phyloP scores from a whole-genome alignment of 2,797 vertebrate species.

The Periparus ater region DNA sequence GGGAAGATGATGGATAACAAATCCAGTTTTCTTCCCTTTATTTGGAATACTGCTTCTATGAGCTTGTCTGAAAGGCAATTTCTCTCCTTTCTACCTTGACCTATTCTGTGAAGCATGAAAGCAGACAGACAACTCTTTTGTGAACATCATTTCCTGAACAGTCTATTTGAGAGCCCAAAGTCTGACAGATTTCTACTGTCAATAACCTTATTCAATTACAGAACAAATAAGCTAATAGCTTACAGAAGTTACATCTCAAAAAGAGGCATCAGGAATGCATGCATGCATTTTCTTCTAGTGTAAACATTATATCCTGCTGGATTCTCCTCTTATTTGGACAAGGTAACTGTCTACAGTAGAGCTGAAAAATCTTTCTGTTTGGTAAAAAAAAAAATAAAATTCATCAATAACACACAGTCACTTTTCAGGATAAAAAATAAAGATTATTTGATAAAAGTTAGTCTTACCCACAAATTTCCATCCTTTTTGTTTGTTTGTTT shows the following conservation, averaged over 20 bases:
- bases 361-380: background rate
- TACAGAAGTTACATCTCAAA: background rate
- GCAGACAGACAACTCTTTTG: background rate
- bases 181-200: background rate
- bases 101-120: background rate
- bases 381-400: background rate
- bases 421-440: background rate
- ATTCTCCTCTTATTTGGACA: background rate
- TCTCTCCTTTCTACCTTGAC: background rate
- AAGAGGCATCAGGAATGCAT: background rate
- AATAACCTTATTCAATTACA: background rate
- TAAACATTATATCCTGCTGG: background rate
- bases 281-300: background rate
- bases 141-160: background rate
- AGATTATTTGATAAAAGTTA: background rate
- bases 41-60: background rate
- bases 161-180: background rate
- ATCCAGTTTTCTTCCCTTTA: background rate
- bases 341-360: background rate
- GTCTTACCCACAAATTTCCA: background rate
- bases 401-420: background rate
- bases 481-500: background rate
- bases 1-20: background rate
- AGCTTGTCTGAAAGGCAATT: background rate
- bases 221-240: background rate